Evolutionary conservation across 2,113 vertebrate species (phyloP), one percentile per base, ranked within the genome.

Genomic region (Pseudopipra pipra): DNA sequence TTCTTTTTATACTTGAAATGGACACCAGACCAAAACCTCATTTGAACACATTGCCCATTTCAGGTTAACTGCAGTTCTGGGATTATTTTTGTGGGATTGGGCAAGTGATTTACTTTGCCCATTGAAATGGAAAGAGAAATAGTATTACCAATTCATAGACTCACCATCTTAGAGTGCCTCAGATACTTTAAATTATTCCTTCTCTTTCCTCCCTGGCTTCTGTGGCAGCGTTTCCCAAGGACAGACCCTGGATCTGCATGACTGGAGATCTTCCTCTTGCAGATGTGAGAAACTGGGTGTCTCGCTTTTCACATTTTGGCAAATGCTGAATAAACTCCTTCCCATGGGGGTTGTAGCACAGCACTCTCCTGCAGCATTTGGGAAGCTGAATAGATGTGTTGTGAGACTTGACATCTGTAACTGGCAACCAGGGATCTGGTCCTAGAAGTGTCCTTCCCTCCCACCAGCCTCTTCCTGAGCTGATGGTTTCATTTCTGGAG

Each of bases 401-500:
- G 21, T 68, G 79, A 73, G 47, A 27, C 47, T 52, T 47, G 44
- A 54, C 33, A 55, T 25, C 46, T 77, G 61, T 62, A 67, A 67
- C 54, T 33, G 68, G n/a, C 55, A 87, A 13, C 7, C 8, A 44
- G 63, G 11, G 23, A 78, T 54, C 30, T 46, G 54, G 51, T 90
- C 35, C 89, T 88, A 14, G n/a, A 52, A 31, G 25, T 30, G 51
- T 72, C 66, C 39, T 91, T 90, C 25, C 44, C 41, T 66, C 22
- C 49, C 22, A 27, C 39, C 80, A 62, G 25, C 68, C 44, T 81
- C 51, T 66, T 59, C 33, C 9, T 4, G 2, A 90, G 84, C 72
- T 94, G 46, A 10, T 75, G 77, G 30, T 91, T 94, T 94, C 20
- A 33, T 94, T 90, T 87, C 84, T 89, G 35, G 77, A 68, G 61